phyloP scores from a whole-genome alignment of 2,113 vertebrate species.

The Acanthochromis polyacanthus region DNA sequence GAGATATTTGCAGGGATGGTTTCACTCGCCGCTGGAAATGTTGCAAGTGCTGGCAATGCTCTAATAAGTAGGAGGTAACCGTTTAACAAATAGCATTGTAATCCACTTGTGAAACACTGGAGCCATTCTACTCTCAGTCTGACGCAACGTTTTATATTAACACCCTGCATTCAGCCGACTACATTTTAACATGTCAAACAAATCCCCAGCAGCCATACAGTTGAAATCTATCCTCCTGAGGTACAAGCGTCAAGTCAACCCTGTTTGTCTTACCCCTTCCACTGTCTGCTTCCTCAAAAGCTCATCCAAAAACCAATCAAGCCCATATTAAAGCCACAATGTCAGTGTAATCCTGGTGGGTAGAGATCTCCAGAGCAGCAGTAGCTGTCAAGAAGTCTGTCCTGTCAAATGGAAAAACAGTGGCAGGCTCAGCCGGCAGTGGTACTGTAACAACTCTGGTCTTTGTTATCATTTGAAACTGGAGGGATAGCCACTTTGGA shows the following conservation, averaged over 20 bases:
- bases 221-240: constrained; percentile 3
- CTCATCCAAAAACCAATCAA: constrained; percentile 44
- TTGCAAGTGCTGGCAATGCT: constrained; percentile 22
- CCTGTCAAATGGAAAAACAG: constrained; percentile 32
- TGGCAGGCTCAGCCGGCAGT: constrained; percentile 10
- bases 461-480: constrained; percentile 46
- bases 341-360: constrained; percentile 24
- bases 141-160: constrained; percentile 1
- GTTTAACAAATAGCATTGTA: background rate
- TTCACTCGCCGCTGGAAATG: constrained; percentile 26
- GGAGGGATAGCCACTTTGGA: constrained; percentile 26
- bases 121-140: constrained; percentile 12
- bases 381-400: constrained; percentile 42
- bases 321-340: constrained; percentile 45
- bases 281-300: constrained; percentile 29
- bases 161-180: background rate
- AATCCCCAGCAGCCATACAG: constrained; percentile 10
- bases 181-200: constrained; percentile 24
- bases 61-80: background rate
- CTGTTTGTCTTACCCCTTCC: constrained; percentile 31
- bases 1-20: background rate
- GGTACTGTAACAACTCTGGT: constrained; percentile 25
- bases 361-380: constrained; percentile 39
- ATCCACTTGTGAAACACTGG: constrained; percentile 3
- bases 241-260: background rate